Base-by-base conservation (phyloP, 2,797 vertebrate species). In the Pteronotus mesoamericanus region DNA sequence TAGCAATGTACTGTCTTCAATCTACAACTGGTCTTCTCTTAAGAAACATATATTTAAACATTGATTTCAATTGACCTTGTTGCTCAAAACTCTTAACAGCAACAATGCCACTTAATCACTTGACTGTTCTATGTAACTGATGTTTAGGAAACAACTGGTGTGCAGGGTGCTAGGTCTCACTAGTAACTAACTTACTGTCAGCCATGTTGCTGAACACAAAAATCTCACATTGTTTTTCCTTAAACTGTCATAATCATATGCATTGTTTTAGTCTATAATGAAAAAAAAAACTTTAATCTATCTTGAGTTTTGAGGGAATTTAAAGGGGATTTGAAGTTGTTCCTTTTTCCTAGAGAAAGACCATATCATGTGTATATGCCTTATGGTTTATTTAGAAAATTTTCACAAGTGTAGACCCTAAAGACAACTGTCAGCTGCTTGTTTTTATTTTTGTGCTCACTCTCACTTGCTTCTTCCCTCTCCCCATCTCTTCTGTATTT, bases 31-130 rank as follows among this genome's bases (percentile, higher is more conserved):
- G 80, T 6, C 7, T 83, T 96, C 29, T 80, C 29, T 95, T 74
- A 89, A 75, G 87, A 94, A 96, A 89, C 29, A 44, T 86, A 51
- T 78, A 86, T 94, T 94, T 92, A 95, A 61, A 80, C 24, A 89
- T 34, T 55, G 85, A 92, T 92, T 93, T 80, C 64, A 87, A 2
- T 53, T 89, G 94, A 92, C 90, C 88, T 91, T 86, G 34, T 51
- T 94, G 85, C 15, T 89, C 48, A 86, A 72, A 42, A 53, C 2
- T 94, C 61, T 55, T n/a, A 89, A 44, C 53, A 69, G 11, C 29
- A 61, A 68, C 74, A 86, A 48, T 34, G 21, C 12, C 29, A 26
- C 51, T 75, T 90, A 94, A 94, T 95, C 57, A 92, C n/a, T n/a
- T 88, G 46, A 74, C n/a, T 69, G 14, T 51, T 94, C 37, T 61